Percentiles rank a stretch among this genome's conserved stretches.
phyloP scores from a whole-genome alignment of 2,797 vertebrate species.

The Choloepus didactylus region DNA sequence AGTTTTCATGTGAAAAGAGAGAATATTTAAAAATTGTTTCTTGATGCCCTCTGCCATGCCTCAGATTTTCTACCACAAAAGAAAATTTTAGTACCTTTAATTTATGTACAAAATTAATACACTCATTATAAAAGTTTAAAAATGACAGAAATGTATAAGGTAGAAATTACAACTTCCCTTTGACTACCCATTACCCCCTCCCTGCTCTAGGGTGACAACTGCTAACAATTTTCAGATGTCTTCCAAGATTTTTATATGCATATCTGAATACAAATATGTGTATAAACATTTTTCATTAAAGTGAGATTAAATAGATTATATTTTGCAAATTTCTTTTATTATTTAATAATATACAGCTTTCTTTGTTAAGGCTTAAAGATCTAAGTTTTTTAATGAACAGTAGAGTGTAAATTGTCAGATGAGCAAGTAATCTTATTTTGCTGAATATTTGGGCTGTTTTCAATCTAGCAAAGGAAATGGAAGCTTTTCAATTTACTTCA shows the following conservation, averaged over 20 bases:
- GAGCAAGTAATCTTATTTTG: conserved; percentile 1
- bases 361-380: neutral
- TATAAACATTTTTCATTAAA: conserved; percentile 11
- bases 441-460: conserved; percentile 18
- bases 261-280: neutral
- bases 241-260: conserved; percentile 9
- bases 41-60: neutral
- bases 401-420: neutral
- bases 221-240: neutral
- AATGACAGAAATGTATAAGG: neutral
- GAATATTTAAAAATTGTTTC: neutral
- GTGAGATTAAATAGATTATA: conserved; percentile 44
- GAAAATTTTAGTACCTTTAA: neutral
- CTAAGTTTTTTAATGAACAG: neutral
- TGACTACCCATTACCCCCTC: neutral
- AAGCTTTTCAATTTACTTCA: neutral
- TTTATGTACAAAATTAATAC: conserved; percentile 23
- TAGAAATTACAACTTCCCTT: neutral
- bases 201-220: neutral
- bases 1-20: neutral
- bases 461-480: neutral
- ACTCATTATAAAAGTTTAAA: conserved; percentile 1
- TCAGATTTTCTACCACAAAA: conserved; percentile 15
- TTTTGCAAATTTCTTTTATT: conserved; percentile 33
- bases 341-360: neutral